A percentile compares a stretch with the other conserved stretches of the same genome.
Evolutionary conservation across 2,888 invertebrate species (phyloP).

Genomic region (Incurvaria masculella): DNA sequence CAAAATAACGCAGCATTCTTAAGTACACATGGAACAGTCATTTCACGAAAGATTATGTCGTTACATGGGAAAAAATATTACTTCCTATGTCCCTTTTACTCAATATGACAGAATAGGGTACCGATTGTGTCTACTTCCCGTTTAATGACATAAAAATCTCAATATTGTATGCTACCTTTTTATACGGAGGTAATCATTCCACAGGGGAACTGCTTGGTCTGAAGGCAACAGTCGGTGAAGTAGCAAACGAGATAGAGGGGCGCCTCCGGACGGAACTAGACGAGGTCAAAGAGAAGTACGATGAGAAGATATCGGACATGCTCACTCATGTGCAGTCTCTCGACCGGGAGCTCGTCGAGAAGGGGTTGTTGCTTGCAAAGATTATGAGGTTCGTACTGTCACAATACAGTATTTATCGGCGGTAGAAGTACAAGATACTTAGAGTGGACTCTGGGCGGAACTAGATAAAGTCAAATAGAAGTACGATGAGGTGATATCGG

Average conservation of each 20-base stretch:
- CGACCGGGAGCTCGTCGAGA: constrained; percentile 56
- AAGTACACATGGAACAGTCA: background rate
- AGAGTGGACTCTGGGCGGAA: constrained; percentile 56
- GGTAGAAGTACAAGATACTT: too few relatives aligned
- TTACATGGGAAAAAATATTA: background rate
- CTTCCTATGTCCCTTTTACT: background rate
- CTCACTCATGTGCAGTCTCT: constrained; percentile 52
- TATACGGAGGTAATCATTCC: too few relatives aligned
- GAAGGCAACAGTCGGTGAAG: constrained; percentile 46
- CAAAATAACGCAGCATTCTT: too few relatives aligned
- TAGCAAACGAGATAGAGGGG: constrained; percentile 54
- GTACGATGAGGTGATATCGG: constrained; percentile 57
- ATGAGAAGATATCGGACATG: constrained; percentile 57
- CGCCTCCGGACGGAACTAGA: constrained; percentile 58
- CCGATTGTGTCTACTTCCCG: background rate
- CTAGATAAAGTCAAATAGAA: constrained; percentile 53
- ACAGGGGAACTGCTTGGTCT: constrained; percentile 53
- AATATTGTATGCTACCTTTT: too few relatives aligned
- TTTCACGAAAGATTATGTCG: constrained; percentile 24
- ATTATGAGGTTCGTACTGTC: constrained; percentile 30
- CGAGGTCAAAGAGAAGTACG: constrained; percentile 53
- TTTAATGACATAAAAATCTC: background rate
- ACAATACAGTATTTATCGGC: background rate
- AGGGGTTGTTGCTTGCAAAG: constrained; percentile 52
- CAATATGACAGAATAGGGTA: background rate